Base-by-base conservation (phyloP, 2,113 vertebrate species). In the Apistogramma diplotaenia region DNA sequence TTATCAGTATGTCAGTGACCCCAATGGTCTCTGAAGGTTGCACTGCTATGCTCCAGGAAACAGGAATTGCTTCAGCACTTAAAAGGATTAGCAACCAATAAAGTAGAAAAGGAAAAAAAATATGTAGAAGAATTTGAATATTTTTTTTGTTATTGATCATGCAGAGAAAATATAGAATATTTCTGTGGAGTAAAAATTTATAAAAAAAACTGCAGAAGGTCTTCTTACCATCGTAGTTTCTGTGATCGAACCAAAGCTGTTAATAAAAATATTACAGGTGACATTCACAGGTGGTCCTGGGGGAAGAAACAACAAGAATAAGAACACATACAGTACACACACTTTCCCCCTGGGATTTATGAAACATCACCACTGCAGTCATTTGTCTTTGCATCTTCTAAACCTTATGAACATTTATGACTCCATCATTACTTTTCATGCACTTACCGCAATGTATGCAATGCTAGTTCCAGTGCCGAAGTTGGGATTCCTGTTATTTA, bases 231-330 rank as follows among this genome's bases (percentile, higher is more conserved):
- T 98, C 56, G 97, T 98, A 13, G 97, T 99, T 94, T 99, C 97
- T 0, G 97, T 98, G 92, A 99, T 96, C 0, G 97, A 99, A 80
- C 97, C 95, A 4, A 99, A 99, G 91, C 97, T 98, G 94, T 99
- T 99, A 95, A 99, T 99, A 93, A 99, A 99, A 94, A 99, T 99
- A 93, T 99, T 99, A 93, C 97, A 99, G 8, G 97, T 98, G 94
- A 99, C 97, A 59, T 99, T 99, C 93, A 99, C 96, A 0, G 98
- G 96, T 1, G 96, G 96, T 67, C 97, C 97, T 98, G 37, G 93
- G 59, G 86, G 51, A 72, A 78, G 57, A 82, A 76, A 65, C 77
- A 73, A 74, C 13, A 86, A 35, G 35, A 78, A 58, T 16, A 86
- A 43, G 43, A 78, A 58, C 49, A 53, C 12, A 74, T 27, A 88